phyloP scores from a whole-genome alignment of 2,113 vertebrate species.

The Podiceps cristatus region DNA sequence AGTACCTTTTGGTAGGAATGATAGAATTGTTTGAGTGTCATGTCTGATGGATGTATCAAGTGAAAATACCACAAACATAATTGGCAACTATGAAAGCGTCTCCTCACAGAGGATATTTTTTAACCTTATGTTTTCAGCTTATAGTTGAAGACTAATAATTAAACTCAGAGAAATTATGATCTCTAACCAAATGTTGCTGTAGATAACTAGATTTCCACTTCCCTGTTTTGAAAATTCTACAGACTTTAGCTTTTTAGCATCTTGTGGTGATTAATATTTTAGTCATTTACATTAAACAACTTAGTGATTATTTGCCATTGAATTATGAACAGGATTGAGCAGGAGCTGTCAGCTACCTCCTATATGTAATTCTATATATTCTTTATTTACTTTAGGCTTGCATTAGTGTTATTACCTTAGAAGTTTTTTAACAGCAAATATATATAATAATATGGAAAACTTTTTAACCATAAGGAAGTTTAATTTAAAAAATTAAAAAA shows the following conservation, averaged over 20 bases:
- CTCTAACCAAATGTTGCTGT: not conserved
- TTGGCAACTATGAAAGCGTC: not conserved
- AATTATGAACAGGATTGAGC: not conserved
- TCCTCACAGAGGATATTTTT: not conserved
- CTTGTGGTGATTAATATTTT: not conserved
- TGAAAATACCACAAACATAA: not conserved
- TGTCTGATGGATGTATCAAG: not conserved
- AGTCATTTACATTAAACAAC: not conserved
- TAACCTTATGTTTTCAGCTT: not conserved
- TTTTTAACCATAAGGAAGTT: not conserved
- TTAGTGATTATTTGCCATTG: not conserved
- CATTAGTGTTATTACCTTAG: not conserved
- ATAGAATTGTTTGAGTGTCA: not conserved
- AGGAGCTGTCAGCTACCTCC: not conserved
- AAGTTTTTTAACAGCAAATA: not conserved
- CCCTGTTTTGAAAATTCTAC: not conserved
- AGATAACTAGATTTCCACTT: not conserved
- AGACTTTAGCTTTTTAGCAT: not conserved
- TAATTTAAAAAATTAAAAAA: not conserved
- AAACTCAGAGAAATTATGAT: not conserved
- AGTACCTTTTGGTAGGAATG: not conserved
- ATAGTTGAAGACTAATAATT: not conserved
- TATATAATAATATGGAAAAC: not conserved
- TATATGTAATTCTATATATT: not conserved
- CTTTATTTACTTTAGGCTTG: not conserved